phyloP scores from a whole-genome alignment of 2,113 vertebrate genomes.

The Istiophorus platypterus region DNA sequence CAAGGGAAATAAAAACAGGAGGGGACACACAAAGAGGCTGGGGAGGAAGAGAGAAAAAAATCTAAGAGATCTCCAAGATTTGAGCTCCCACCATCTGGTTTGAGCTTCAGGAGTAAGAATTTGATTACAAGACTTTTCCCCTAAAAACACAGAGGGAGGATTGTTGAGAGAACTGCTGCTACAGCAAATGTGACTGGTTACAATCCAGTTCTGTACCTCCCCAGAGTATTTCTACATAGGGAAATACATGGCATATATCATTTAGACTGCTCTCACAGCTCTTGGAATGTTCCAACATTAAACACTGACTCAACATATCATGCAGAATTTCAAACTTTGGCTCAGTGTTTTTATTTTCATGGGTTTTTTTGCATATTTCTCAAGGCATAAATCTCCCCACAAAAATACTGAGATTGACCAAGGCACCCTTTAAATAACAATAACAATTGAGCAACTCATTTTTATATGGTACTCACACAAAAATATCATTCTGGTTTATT shows the following conservation, averaged over 20 bases:
- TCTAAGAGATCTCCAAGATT: constrained; percentile 39
- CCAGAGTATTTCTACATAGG: constrained; percentile 27
- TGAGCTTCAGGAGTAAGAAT: constrained; percentile 69
- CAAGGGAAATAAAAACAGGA: constrained; percentile 40
- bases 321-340: not conserved
- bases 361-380: not conserved
- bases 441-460: not conserved
- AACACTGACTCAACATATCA: not conserved
- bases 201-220: constrained; percentile 34
- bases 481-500: not conserved
- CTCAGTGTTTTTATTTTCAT: not conserved
- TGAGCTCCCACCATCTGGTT: constrained; percentile 73
- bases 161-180: constrained; percentile 65
- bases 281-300: constrained; percentile 13
- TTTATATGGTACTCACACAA: not conserved
- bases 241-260: constrained; percentile 33
- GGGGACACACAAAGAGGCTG: constrained; percentile 12
- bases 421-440: not conserved
- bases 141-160: constrained; percentile 68
- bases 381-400: not conserved
- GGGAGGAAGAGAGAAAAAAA: constrained; percentile 1
- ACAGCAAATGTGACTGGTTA: constrained; percentile 48
- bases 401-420: not conserved
- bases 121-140: constrained; percentile 70
- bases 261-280: constrained; percentile 15